Evolutionary conservation across 64 coral and sea anemone species (phyloP).

Genomic region (Montipora efflorescens): DNA sequence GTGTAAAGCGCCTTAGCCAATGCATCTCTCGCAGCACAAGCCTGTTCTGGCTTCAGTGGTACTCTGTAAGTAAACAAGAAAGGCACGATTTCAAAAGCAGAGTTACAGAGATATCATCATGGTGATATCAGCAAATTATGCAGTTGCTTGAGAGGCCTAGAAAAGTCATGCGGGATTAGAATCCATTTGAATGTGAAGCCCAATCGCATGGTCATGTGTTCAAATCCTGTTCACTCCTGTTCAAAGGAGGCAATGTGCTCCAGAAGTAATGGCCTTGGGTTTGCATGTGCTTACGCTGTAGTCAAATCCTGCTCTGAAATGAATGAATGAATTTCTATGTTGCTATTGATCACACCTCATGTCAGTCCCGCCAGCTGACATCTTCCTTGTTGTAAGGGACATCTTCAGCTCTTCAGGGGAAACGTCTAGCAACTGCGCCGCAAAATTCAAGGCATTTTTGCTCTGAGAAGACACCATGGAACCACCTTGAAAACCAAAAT

Average conservation of each 20-base stretch:
- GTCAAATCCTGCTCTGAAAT: too few species aligned
- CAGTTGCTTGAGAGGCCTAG: too few species aligned
- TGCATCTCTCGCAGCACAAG: slow-evolving; percentile 88
- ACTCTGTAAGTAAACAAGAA: slow-evolving; percentile 66
- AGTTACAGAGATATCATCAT: too few species aligned
- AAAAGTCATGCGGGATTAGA: too few species aligned
- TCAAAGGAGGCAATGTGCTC: too few species aligned
- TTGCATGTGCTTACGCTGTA: too few species aligned
- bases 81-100: not conserved
- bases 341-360: slow-evolving; percentile 82
- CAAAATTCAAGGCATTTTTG: slow-evolving; percentile 76
- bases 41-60: slow-evolving; percentile 88
- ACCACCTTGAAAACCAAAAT: slow-evolving; percentile 62
- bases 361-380: slow-evolving; percentile 89
- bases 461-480: slow-evolving; percentile 70
- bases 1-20: slow-evolving; percentile 95
- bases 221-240: too few species aligned
- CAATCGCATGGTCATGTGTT: too few species aligned
- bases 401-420: slow-evolving; percentile 84
- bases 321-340: slow-evolving; percentile 26
- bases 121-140: too few species aligned
- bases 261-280: too few species aligned
- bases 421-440: slow-evolving; percentile 75
- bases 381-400: slow-evolving; percentile 82
- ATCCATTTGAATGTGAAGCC: too few species aligned